Evolutionary conservation across 1,140 invertebrate genomes (phyloP).

Genomic region (Euura lappo): DNA sequence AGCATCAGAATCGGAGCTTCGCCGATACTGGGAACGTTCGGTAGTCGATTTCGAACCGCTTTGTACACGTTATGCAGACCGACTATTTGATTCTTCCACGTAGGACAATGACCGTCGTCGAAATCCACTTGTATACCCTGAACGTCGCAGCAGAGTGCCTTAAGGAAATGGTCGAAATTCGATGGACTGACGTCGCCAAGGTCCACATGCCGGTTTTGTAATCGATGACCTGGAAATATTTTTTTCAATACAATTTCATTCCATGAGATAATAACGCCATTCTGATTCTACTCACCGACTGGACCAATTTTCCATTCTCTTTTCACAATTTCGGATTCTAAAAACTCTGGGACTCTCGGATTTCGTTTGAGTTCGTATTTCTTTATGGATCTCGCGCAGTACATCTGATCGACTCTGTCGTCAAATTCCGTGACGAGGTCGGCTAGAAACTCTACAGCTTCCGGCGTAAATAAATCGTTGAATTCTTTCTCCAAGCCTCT

Average conservation of each 20-base stretch:
- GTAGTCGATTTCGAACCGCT: conserved; percentile 63
- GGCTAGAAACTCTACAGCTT: conserved; percentile 55
- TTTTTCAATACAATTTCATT: too few species aligned
- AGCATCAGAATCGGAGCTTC: conserved; percentile 70
- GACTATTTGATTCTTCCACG: conserved; percentile 72
- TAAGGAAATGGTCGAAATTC: conserved; percentile 62
- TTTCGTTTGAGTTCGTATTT: conserved; percentile 41
- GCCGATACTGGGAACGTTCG: conserved; percentile 58
- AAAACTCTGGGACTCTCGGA: conserved; percentile 42
- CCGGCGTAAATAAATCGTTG: conserved; percentile 52
- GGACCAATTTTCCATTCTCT: conserved; percentile 63
- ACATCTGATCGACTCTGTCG: conserved; percentile 54
- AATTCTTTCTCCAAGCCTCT: conserved; percentile 60
- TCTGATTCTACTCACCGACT: conserved; percentile 57
- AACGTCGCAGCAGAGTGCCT: conserved; percentile 60
- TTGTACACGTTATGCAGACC: conserved; percentile 70
- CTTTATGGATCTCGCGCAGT: conserved; percentile 48
- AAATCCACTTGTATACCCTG: conserved; percentile 69
- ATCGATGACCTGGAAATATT: conserved; percentile 27
- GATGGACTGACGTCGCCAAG: conserved; percentile 68
- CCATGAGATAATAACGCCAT: too few species aligned
- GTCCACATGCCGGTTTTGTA: conserved; percentile 61
- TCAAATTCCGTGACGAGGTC: conserved; percentile 58
- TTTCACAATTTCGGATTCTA: conserved; percentile 47
- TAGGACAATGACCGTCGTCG: conserved; percentile 78